Conservation (phyloP, 2,113 vertebrate genomes). For the Eudyptes chrysolophus region DNA sequence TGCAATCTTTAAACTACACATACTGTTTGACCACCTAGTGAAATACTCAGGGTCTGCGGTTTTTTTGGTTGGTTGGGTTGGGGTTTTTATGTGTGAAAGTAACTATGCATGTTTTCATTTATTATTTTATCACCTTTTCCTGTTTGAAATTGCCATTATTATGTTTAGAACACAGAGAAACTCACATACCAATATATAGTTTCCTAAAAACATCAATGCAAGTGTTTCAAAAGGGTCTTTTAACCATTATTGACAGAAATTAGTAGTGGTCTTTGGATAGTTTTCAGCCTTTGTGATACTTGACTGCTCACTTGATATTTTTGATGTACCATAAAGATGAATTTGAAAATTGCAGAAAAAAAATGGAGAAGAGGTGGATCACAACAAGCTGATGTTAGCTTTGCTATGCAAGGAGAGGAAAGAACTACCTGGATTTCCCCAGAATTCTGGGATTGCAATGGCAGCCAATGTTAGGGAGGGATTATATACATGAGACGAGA, state of each 20-base stretch:
- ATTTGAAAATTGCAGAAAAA: background rate
- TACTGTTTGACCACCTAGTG: background rate
- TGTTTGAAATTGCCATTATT: background rate
- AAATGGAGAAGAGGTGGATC: background rate
- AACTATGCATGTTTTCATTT: background rate
- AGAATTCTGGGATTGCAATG: background rate
- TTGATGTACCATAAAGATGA: background rate
- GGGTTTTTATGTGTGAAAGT: background rate
- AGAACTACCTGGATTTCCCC: background rate
- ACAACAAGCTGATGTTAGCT: background rate
- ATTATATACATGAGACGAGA: rapidly evolving
- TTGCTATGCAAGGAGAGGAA: background rate
- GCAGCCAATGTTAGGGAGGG: background rate
- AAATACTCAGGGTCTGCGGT: background rate
- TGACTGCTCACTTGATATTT: background rate
- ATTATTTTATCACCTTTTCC: background rate
- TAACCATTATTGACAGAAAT: background rate
- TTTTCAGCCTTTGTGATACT: background rate
- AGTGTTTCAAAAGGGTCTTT: background rate
- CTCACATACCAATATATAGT: background rate
- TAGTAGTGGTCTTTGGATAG: background rate
- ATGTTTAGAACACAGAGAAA: background rate
- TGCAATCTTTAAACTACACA: background rate
- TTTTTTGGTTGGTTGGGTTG: background rate
- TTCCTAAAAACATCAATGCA: background rate